A percentile compares a stretch with the other conserved stretches of the same genome.
Conservation (phyloP, 2,888 invertebrate genomes). For the Dilophus febrilis region DNA sequence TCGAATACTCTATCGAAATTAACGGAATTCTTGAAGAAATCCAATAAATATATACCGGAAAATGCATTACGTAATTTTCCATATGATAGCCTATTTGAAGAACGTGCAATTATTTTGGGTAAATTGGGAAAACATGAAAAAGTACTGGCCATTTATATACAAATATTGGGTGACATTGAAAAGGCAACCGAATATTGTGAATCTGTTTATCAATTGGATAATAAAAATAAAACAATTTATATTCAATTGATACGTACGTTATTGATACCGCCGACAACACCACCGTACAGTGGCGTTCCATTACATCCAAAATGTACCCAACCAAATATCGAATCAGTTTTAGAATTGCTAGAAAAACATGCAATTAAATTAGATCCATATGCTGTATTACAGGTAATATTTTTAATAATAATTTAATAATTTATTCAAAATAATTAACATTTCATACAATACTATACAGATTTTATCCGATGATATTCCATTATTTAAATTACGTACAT, state of each 20-base stretch:
- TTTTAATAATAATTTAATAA: too few species aligned
- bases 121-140: slow-evolving; percentile 82
- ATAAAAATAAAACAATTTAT: slow-evolving; percentile 17
- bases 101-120: slow-evolving; percentile 86
- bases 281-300: slow-evolving; percentile 24
- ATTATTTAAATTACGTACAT: slow-evolving; percentile 55
- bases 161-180: slow-evolving; percentile 65
- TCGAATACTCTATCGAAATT: slow-evolving; percentile 39
- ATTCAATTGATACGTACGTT: slow-evolving; percentile 29
- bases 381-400: slow-evolving; percentile 36
- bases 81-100: slow-evolving; percentile 68
- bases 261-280: slow-evolving; percentile 31
- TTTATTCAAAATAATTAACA: too few species aligned
- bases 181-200: slow-evolving; percentile 77
- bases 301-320: slow-evolving; percentile 43
- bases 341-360: slow-evolving; percentile 65
- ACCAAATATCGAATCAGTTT: slow-evolving; percentile 62
- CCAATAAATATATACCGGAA: slow-evolving; percentile 69
- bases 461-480: slow-evolving; percentile 68
- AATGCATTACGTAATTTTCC: slow-evolving; percentile 76
- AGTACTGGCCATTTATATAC: slow-evolving; percentile 81
- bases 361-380: slow-evolving; percentile 71
- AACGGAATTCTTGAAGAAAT: slow-evolving; percentile 62
- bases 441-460: too few species aligned
- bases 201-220: slow-evolving; percentile 38